Evolutionary conservation across 2,797 vertebrate genomes (phyloP).

Genomic region (Columba guinea): DNA sequence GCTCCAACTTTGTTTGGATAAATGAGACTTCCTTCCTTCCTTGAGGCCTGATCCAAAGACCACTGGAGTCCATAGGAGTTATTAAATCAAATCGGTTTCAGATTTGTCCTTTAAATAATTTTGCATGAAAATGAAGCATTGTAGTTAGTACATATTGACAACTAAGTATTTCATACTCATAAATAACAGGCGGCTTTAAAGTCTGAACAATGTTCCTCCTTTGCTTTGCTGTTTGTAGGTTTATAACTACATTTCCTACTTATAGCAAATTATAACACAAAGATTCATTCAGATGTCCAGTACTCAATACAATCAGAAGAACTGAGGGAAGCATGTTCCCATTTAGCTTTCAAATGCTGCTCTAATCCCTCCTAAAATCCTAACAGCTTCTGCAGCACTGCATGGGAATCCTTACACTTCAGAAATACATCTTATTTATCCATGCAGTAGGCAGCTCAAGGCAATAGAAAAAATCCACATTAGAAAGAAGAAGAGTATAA

Average conservation of each 20-base stretch:
- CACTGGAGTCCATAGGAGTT: neutral
- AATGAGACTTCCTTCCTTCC: neutral
- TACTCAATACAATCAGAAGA: neutral
- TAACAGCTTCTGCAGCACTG: neutral
- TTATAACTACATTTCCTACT: neutral
- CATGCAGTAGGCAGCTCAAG: slow-evolving; percentile 36
- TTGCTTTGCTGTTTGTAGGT: neutral
- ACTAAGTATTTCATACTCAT: neutral
- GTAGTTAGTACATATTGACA: neutral
- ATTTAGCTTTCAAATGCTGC: slow-evolving; percentile 5
- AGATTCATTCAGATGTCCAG: neutral
- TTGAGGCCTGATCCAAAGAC: neutral
- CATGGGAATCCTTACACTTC: slow-evolving; percentile 17
- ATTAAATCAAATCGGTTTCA: neutral
- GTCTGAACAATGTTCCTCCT: neutral
- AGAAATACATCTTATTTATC: slow-evolving; percentile 38
- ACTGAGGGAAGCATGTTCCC: neutral
- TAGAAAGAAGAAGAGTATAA: neutral
- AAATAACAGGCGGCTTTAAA: neutral
- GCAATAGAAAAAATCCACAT: slow-evolving; percentile 32
- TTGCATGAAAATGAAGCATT: neutral
- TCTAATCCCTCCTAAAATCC: slow-evolving; percentile 33
- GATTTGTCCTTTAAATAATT: neutral
- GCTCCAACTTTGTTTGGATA: neutral
- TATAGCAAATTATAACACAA: neutral